These are phyloP conservation scores for Crocuta crocuta DNA, from an alignment of 2,113 vertebrate genomes.

Conservation along the genomic window DNA sequence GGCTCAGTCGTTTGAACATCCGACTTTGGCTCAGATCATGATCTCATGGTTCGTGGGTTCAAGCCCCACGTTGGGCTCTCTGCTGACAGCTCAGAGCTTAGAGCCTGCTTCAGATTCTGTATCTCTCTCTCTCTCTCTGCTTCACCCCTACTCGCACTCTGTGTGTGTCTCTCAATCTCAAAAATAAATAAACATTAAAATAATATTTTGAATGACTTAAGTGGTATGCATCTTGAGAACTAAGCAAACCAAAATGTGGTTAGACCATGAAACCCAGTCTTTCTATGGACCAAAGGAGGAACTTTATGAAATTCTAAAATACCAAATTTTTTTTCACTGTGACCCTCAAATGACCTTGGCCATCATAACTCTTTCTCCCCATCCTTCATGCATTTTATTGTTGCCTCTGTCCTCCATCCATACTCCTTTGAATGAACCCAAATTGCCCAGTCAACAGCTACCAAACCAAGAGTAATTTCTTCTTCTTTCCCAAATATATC, in stretches of 20 bases:
- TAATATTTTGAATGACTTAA: not conserved
- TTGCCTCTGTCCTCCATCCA: not conserved
- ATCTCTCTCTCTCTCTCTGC: too few species aligned
- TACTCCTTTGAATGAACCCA: not conserved
- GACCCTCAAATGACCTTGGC: not conserved
- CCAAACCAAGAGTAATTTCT: not conserved
- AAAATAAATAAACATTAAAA: too few species aligned
- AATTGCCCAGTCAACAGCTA: not conserved
- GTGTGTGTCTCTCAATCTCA: too few species aligned
- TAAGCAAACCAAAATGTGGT: not conserved
- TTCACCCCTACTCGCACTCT: too few species aligned
- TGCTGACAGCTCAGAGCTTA: too few species aligned
- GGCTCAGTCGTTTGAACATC: too few species aligned
- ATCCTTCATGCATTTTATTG: not conserved
- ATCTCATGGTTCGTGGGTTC: too few species aligned
- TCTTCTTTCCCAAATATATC: not conserved
- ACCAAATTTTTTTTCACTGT: not conserved
- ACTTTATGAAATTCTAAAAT: not conserved
- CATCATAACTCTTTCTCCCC: not conserved
- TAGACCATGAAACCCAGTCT: not conserved
- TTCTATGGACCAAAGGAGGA: not conserved
- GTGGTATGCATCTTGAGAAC: not conserved
- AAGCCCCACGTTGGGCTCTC: too few species aligned
- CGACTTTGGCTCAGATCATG: too few species aligned
- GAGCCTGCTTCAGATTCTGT: too few species aligned